phyloP scores from a whole-genome alignment of 2,113 vertebrate species.

The Marmota monax region DNA sequence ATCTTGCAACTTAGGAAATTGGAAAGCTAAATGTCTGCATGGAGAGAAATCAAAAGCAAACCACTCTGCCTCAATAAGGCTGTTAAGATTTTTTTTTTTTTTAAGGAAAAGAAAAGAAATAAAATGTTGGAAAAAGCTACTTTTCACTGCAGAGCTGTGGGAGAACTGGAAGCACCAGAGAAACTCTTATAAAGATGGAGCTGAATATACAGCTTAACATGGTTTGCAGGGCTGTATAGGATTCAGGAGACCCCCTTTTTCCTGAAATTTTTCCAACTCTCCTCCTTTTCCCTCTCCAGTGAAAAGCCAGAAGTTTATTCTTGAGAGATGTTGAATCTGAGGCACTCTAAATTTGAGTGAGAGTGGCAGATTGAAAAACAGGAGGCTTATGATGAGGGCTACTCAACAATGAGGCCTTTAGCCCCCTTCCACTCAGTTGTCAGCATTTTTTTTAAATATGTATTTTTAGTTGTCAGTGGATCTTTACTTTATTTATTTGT shows the following conservation, averaged over 20 bases:
- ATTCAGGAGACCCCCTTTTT: background rate
- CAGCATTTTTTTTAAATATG: background rate
- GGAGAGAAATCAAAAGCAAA: constrained; percentile 32
- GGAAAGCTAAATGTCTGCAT: constrained; percentile 35
- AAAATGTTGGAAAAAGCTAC: background rate
- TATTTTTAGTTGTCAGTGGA: too few species aligned
- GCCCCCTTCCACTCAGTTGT: background rate
- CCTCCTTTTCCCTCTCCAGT: background rate
- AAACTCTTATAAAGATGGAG: background rate
- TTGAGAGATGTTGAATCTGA: background rate
- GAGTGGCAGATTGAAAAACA: background rate
- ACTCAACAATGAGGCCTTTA: background rate
- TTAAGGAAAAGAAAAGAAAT: background rate
- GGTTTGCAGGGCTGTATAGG: background rate
- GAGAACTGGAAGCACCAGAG: background rate
- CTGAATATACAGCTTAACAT: background rate
- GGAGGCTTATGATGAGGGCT: background rate
- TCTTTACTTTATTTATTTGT: too few species aligned
- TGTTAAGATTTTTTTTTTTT: background rate
- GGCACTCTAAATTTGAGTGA: background rate
- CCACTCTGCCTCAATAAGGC: background rate
- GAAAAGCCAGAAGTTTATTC: constrained; percentile 23
- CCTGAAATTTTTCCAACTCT: background rate
- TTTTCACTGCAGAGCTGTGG: background rate
- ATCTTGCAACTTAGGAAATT: constrained; percentile 38